phyloP scores from a whole-genome alignment of 2,888 invertebrate genomes.

The Taenaris catops region DNA sequence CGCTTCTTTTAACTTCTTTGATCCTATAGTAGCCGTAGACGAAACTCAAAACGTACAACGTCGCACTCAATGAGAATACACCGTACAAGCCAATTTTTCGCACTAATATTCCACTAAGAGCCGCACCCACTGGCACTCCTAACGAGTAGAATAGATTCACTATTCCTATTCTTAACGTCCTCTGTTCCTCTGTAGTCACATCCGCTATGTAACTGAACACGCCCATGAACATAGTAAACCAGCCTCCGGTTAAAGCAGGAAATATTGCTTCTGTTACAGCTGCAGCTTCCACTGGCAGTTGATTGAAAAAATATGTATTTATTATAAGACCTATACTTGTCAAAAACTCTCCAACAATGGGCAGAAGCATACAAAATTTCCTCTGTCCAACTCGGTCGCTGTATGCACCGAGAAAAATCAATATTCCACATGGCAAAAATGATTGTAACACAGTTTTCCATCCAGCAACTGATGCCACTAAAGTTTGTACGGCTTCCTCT shows the following conservation, averaged over 20 bases:
- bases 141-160: slow-evolving; percentile 94
- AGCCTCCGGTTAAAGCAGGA: slow-evolving; percentile 90
- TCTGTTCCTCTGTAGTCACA: slow-evolving; percentile 89
- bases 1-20: slow-evolving; percentile 81
- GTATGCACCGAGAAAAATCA: slow-evolving; percentile 91
- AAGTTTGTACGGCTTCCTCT: slow-evolving; percentile 84
- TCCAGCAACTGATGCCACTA: slow-evolving; percentile 89
- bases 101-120: slow-evolving; percentile 89
- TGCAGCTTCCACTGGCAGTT: slow-evolving; percentile 89
- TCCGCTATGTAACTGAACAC: slow-evolving; percentile 94
- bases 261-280: slow-evolving; percentile 90
- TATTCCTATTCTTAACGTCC: slow-evolving; percentile 92
- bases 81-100: slow-evolving; percentile 90
- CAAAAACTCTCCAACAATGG: slow-evolving; percentile 89
- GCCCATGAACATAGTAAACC: slow-evolving; percentile 95
- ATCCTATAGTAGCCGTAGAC: slow-evolving; percentile 86
- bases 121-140: slow-evolving; percentile 94
- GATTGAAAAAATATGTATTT: slow-evolving; percentile 89
- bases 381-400: slow-evolving; percentile 84
- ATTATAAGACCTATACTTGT: slow-evolving; percentile 88
- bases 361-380: slow-evolving; percentile 91
- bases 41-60: slow-evolving; percentile 86
- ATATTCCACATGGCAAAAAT: slow-evolving; percentile 87
- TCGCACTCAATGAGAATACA: slow-evolving; percentile 88
- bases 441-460: slow-evolving; percentile 94